phyloP scores from a whole-genome alignment of 2,888 invertebrate species.

The Stegophylla sp. region DNA sequence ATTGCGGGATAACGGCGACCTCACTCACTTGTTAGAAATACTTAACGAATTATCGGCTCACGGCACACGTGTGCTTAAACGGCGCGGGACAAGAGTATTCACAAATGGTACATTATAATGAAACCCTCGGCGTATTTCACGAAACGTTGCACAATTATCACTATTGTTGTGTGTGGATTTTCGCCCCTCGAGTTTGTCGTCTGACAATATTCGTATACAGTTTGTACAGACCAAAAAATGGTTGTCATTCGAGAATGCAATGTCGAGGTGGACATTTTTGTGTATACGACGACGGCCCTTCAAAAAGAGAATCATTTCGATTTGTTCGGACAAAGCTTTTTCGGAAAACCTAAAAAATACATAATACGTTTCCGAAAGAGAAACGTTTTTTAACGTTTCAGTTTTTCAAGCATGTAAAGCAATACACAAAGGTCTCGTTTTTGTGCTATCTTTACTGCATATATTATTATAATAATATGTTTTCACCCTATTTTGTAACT shows the following conservation, averaged over 20 bases:
- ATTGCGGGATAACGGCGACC: not conserved
- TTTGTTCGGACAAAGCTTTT: conserved; percentile 41
- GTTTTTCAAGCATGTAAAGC: not conserved
- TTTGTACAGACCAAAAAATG: conserved; percentile 16
- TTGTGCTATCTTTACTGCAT: too few species aligned
- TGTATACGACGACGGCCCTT: too few species aligned
- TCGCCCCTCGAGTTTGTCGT: conserved; percentile 31
- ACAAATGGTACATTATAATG: conserved; percentile 21
- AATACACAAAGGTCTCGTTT: not conserved
- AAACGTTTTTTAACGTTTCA: not conserved
- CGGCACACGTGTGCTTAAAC: not conserved
- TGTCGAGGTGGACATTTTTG: conserved; percentile 29
- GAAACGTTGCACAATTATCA: conserved; percentile 39
- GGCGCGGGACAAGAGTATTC: not conserved
- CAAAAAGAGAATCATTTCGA: conserved; percentile 37
- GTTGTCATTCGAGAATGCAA: conserved; percentile 24
- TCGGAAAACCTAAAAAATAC: conserved; percentile 32
- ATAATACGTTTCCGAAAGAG: conserved; percentile 14
- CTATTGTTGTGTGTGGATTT: conserved; percentile 6
- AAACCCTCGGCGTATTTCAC: conserved; percentile 36
- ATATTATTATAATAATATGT: not conserved
- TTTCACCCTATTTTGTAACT: too few species aligned
- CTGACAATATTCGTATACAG: conserved; percentile 6
- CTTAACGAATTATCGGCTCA: not conserved
- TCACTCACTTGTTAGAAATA: not conserved